Percentiles rank a stretch among this genome's conserved stretches.
Evolutionary conservation across 2,888 invertebrate genomes (phyloP).

Genomic region (Andrena fulva): DNA sequence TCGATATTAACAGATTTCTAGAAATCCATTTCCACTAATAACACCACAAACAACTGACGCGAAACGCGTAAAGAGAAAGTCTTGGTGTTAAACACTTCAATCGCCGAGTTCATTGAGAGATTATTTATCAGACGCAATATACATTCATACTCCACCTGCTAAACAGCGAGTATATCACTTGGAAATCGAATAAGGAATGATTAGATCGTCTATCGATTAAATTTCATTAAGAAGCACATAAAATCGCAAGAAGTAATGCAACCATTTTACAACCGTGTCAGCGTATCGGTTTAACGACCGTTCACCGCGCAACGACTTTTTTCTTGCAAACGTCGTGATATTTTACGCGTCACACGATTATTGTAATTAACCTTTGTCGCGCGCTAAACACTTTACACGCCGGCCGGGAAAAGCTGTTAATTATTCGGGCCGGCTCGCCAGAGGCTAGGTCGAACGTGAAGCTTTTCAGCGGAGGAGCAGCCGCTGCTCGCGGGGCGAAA

Average conservation of each 20-base stretch:
- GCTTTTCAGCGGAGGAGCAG: constrained; percentile 35
- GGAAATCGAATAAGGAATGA: neutral
- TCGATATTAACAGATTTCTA: too few relatives aligned
- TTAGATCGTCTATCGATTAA: neutral
- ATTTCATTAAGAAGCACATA: neutral
- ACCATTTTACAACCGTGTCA: neutral
- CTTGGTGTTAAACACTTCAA: too few relatives aligned
- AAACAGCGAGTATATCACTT: too few relatives aligned
- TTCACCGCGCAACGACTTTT: neutral
- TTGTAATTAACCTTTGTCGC: constrained; percentile 10
- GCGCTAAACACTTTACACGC: constrained; percentile 2
- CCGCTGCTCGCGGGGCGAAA: constrained; percentile 37
- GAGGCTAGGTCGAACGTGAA: constrained; percentile 45
- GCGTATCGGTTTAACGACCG: neutral
- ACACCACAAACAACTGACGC: too few relatives aligned
- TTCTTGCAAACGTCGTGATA: neutral
- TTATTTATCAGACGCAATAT: too few relatives aligned
- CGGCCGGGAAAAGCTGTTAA: constrained; percentile 35
- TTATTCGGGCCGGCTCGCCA: constrained; percentile 30
- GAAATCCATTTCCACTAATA: too few relatives aligned
- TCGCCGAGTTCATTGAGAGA: too few relatives aligned
- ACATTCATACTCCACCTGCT: too few relatives aligned
- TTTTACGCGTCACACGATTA: neutral
- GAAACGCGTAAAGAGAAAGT: too few relatives aligned
- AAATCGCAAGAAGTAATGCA: neutral